Conservation (phyloP, 2,113 vertebrate genomes). For the Zosterops lateralis region DNA sequence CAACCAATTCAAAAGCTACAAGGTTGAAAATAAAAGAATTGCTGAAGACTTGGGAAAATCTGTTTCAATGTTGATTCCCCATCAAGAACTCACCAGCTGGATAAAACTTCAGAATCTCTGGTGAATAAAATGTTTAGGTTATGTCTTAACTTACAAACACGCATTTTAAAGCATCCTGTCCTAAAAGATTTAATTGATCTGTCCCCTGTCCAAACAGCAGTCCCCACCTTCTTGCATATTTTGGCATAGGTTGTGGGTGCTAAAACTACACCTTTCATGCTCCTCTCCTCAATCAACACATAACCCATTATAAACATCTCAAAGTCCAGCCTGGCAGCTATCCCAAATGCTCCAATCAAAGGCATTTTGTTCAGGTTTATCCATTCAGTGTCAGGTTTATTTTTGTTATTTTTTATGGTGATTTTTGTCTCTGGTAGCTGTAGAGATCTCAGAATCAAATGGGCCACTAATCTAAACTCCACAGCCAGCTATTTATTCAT, state of each 20-base stretch:
- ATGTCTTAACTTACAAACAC: slow-evolving; percentile 56
- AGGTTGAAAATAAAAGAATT: background rate
- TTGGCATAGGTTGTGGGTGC: background rate
- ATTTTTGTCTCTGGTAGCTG: slow-evolving; percentile 57
- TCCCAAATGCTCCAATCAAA: slow-evolving; percentile 64
- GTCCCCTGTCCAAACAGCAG: slow-evolving; percentile 36
- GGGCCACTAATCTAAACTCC: background rate
- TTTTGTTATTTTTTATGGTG: slow-evolving; percentile 35
- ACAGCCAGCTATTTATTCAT: slow-evolving; percentile 13
- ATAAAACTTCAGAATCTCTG: slow-evolving; percentile 29
- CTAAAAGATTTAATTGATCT: slow-evolving; percentile 61
- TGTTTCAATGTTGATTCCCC: background rate
- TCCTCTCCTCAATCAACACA: slow-evolving; percentile 66
- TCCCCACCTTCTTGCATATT: background rate
- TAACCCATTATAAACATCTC: slow-evolving; percentile 64
- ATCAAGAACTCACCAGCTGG: slow-evolving; percentile 3
- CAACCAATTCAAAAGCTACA: slow-evolving; percentile 10
- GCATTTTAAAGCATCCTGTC: slow-evolving; percentile 54
- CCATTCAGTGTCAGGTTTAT: slow-evolving; percentile 53
- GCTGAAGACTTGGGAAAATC: background rate
- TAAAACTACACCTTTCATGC: slow-evolving; percentile 47
- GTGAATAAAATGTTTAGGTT: slow-evolving; percentile 53
- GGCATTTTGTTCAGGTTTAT: slow-evolving; percentile 66
- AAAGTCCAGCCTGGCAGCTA: slow-evolving; percentile 53
- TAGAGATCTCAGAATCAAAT: background rate